phyloP scores from a whole-genome alignment of 2,797 vertebrate species.

The Nyctalus aviator region DNA sequence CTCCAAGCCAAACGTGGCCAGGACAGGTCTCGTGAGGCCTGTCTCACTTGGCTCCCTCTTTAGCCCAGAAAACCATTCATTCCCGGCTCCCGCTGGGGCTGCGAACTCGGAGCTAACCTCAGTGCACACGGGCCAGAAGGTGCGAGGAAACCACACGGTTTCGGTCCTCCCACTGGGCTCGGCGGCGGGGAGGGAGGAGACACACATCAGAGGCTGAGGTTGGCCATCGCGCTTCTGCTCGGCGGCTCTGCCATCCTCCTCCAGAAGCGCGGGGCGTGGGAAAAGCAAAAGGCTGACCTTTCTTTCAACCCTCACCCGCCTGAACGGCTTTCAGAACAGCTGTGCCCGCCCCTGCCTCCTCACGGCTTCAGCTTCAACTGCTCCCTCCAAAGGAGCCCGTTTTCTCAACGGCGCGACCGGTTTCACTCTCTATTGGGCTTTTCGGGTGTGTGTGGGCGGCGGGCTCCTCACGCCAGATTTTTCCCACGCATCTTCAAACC shows the following conservation, averaged over 20 bases:
- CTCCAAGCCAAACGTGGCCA: not conserved
- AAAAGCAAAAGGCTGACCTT: conserved; percentile 58
- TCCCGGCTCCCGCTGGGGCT: not conserved
- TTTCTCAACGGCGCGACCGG: accelerated
- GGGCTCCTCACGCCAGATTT: not conserved
- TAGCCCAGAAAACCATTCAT: not conserved
- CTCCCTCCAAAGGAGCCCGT: not conserved
- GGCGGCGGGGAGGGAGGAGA: not conserved
- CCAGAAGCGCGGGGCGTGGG: not conserved
- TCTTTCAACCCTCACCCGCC: conserved; percentile 9
- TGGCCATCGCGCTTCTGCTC: not conserved
- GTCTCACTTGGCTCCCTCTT: not conserved
- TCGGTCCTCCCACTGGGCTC: not conserved
- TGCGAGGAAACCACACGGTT: not conserved
- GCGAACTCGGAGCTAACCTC: not conserved
- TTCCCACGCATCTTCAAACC: conserved; percentile 69
- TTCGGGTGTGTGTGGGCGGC: not conserved
- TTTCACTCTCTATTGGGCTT: conserved; percentile 15
- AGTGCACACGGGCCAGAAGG: not conserved
- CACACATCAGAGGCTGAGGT: not conserved
- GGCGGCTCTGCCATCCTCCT: not conserved
- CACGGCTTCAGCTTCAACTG: not conserved
- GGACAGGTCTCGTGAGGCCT: not conserved
- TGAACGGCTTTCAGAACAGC: not conserved
- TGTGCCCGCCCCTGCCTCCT: not conserved